Percentiles rank a stretch among this genome's conserved stretches.
Conservation (phyloP, 2,888 invertebrate genomes). For the Perizoma affinitatum region DNA sequence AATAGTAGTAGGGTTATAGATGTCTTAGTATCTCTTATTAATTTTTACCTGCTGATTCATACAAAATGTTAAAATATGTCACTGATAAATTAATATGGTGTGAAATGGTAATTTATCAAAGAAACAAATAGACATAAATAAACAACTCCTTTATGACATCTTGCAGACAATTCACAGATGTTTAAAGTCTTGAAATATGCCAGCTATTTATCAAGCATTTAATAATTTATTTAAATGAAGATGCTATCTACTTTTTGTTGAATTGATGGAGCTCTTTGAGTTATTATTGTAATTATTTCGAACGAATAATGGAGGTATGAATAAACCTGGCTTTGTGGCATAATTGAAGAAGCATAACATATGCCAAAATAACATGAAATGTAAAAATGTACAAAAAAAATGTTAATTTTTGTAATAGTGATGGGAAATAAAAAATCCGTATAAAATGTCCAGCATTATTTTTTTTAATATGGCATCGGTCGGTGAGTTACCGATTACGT, state of each 20-base stretch:
- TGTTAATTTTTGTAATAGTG: too few species aligned
- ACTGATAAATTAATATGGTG: constrained; percentile 4
- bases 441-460: too few species aligned
- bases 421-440: too few species aligned
- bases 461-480: too few species aligned
- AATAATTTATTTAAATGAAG: constrained; percentile 12
- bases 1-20: too few species aligned
- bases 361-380: too few species aligned
- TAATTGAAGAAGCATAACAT: too few species aligned
- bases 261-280: neutral
- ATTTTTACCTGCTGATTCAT: neutral
- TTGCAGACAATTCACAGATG: constrained; percentile 16
- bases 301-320: too few species aligned
- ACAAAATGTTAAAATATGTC: neutral
- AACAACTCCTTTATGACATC: constrained; percentile 7
- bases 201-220: constrained; percentile 18
- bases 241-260: constrained; percentile 3
- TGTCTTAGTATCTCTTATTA: too few species aligned
- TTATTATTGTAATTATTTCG: neutral
- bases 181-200: constrained; percentile 18
- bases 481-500: too few species aligned
- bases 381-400: too few species aligned
- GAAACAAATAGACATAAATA: constrained; percentile 7
- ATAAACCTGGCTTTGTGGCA: too few species aligned
- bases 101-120: constrained; percentile 16